These are phyloP conservation scores for Mobula birostris DNA, from an alignment of 2,113 vertebrate genomes.

Conservation along the genomic window DNA sequence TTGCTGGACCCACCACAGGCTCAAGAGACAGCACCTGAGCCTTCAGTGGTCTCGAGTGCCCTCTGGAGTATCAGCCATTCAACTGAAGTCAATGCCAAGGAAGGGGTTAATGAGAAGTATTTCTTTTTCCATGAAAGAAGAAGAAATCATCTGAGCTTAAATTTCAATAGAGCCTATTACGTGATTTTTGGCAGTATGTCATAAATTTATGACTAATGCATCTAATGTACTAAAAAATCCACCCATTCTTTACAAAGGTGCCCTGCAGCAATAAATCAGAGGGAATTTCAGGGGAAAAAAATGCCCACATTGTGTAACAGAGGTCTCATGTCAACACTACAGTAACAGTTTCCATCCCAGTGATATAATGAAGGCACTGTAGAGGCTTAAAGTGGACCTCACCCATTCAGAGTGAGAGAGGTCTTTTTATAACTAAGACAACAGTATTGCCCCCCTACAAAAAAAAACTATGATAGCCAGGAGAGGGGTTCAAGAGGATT, in stretches of 20 bases:
- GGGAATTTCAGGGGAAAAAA: slow-evolving; percentile 19
- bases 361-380: slow-evolving; percentile 22
- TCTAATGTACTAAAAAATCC: slow-evolving; percentile 21
- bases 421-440: not conserved
- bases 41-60: not conserved
- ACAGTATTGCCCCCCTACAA: not conserved
- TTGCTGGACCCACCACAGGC: not conserved
- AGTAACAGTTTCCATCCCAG: slow-evolving; percentile 28
- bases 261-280: slow-evolving; percentile 2
- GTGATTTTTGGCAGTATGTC: not conserved
- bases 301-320: not conserved
- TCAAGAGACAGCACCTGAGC: not conserved
- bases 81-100: not conserved
- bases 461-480: not conserved
- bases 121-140: slow-evolving; percentile 11
- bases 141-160: not conserved
- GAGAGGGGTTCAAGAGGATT: not conserved
- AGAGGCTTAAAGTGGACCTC: not conserved
- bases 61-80: too few relatives aligned
- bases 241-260: slow-evolving; percentile 35
- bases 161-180: slow-evolving; percentile 23
- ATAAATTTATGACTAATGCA: slow-evolving; percentile 33
- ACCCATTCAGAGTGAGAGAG: not conserved
- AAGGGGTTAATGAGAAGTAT: slow-evolving; percentile 1
- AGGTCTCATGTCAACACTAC: slow-evolving; percentile 18